Evolutionary conservation across 1,140 invertebrate species (phyloP), one percentile per base, ranked within the genome.

Genomic region (Micrasema minimum): DNA sequence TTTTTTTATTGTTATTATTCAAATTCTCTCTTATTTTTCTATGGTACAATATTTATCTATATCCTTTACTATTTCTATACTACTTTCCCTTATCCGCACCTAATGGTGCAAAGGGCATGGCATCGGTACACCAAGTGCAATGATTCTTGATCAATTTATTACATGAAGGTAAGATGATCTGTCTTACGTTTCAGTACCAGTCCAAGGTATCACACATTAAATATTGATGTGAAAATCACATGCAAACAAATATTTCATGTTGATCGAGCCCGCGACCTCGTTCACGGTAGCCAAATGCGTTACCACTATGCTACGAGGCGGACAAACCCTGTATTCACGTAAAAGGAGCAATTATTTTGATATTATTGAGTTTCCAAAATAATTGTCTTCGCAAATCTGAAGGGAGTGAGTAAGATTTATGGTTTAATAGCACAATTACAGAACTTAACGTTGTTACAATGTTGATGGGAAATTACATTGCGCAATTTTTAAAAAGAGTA

Each of bases 341-440:
- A 18, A 38, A 50, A 20, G 46, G 64, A n/a, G n/a, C 64, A 66
- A 66, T 66, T 66, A 66, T 66, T 66, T 66, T 66, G 50, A 66
- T 66, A 66, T 66, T 66, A 53, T 66, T 53, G 31, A 66, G 64
- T 53, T 48, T 12, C 46, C 31, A 45, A 18, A 46, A 65, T 66
- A 38, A 53, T 66, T 66, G 46, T 66, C 46, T 66, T 51, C 48
- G 46, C 26, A 66, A 35, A 37, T 23, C 53, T 23, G 53, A 35
- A 11, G 59, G n/a, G 37, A 43, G 59, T 22, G 38, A 37, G 9
- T 35, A 57, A 57, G 53, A 57, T 57, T 57, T 57, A 57, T 57
- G 53, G 16, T 57, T 57, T 57, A 57, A 57, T 57, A 35, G 14
- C 53, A 16, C 53, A 11, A 14, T 45, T 45, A 16, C 53, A 14